Percentiles rank a stretch among this genome's conserved stretches.
Conservation (phyloP, 2,797 vertebrate genomes). For the Pantherophis alleghaniensis region DNA sequence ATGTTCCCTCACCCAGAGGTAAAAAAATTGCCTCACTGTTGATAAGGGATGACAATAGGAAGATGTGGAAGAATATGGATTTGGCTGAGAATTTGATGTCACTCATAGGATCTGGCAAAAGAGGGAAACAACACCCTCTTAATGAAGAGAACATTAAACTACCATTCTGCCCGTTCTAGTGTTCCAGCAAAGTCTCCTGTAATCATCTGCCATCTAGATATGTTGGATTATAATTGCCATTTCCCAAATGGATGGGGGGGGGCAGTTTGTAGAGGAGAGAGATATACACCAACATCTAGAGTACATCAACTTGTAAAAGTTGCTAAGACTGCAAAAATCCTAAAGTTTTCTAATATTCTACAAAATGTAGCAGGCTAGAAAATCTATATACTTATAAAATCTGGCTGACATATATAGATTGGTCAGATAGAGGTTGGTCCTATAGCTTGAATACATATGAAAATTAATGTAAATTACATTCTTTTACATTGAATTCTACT, state of each 20-base stretch:
- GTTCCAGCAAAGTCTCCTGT: not conserved
- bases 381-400: not conserved
- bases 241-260: not conserved
- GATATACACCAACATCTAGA: not conserved
- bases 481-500: not conserved
- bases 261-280: not conserved
- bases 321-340: not conserved
- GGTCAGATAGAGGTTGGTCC: not conserved
- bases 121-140: slow-evolving; percentile 1
- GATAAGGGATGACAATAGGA: not conserved
- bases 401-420: not conserved
- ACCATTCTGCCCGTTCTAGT: not conserved
- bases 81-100: not conserved
- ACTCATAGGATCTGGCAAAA: not conserved
- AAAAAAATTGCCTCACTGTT: not conserved
- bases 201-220: not conserved
- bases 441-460: not conserved
- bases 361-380: not conserved
- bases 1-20: not conserved
- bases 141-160: not conserved
- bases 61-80: not conserved
- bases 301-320: not conserved
- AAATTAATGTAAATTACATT: not conserved
- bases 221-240: not conserved
- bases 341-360: not conserved